Base-by-base conservation (phyloP, 1,140 invertebrate genomes). In the Megalopta genalis region DNA sequence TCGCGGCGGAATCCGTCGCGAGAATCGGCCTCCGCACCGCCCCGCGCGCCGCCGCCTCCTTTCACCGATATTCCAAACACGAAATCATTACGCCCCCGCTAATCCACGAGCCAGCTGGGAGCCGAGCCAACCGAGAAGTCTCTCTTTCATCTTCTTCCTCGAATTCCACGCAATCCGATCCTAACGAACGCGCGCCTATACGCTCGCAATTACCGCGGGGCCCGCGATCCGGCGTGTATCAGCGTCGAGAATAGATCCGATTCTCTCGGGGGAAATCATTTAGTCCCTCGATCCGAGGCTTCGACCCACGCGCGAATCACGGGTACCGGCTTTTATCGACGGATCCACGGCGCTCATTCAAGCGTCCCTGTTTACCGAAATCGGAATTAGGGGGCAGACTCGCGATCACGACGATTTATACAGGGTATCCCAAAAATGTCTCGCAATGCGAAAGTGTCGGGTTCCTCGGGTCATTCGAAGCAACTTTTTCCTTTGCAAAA, bases 71-170 rank as follows among this genome's bases (percentile, higher is more conserved):
- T 70, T 73, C 60, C 82, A 68, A 84, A 83, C 59, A 70, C 74
- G 84, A 83, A 82, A 86, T 86, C 72, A 77, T 85, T 83, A 73
- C 85, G 80, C 60, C 77, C 77, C 76, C 68, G 81, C 79, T 82
- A 79, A 59, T 60, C 64, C 74, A 67, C 64, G 46, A 79, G 83
- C 67, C 81, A 74, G 77, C 69, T 85, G 84, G 84, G 80, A 82
- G 4, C 73, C 59, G 25, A 80, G 84, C 85, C 85, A 86, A 85
- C 76, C 71, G 32, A 64, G 57, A 49, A 62, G 25, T 63, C 67
- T 42, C 82, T 76, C 71, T 63, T 80, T 67, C 77, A 80, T 76
- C 83, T 69, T 84, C 76, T 84, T 80, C 67, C 77, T 65, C 77
- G 83, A 84, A 84, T 84, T 84, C 82, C 83, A 42, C 71, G 82